Evolutionary conservation across 2,797 vertebrate genomes (phyloP), one percentile per base, ranked within the genome.

Genomic region (Myiotriccus ornatus): DNA sequence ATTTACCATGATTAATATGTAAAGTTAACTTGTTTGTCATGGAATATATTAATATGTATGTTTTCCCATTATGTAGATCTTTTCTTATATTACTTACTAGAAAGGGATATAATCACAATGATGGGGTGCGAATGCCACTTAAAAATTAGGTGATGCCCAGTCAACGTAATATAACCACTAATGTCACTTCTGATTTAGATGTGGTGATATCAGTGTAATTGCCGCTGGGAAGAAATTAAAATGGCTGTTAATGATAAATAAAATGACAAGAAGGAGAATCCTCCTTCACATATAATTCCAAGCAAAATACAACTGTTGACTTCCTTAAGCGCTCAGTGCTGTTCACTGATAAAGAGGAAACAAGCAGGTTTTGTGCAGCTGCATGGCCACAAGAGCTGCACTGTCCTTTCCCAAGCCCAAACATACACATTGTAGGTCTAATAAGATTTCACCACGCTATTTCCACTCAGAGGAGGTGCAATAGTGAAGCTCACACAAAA

Each of bases 91-190:
- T 97, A 94, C 97, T 97, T 98, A 95, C 97, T 96, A 86, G 87
- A 55, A 97, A 95, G 69, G 76, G 91, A 89, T 96, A 96, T 96
- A 86, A 97, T 97, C 96, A 84, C 81, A 97, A 90, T 96, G 97
- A 97, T 97, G 96, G 97, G 96, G 91, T 96, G 97, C 95, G 95
- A 95, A 97, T 95, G 97, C 97, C 96, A 97, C 97, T 98, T 97
- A 97, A 98, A 98, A 97, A 98, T 97, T 96, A 98, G 97, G 97
- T 97, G 97, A 96, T 89, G 96, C 92, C 96, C 95, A 97, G 97
- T 93, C 93, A 89, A 94, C 91, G 88, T 90, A 94, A 94, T 55
- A 62, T 84, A 98, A 96, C 95, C 85, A 94, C 96, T 94, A 80
- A 87, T 96, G 96, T 97, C 97, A 95, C 94, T 97, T 97, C 95